Evolutionary conservation across 2,113 vertebrate species (phyloP).

Genomic region (Lethenteron camtschaticum): DNA sequence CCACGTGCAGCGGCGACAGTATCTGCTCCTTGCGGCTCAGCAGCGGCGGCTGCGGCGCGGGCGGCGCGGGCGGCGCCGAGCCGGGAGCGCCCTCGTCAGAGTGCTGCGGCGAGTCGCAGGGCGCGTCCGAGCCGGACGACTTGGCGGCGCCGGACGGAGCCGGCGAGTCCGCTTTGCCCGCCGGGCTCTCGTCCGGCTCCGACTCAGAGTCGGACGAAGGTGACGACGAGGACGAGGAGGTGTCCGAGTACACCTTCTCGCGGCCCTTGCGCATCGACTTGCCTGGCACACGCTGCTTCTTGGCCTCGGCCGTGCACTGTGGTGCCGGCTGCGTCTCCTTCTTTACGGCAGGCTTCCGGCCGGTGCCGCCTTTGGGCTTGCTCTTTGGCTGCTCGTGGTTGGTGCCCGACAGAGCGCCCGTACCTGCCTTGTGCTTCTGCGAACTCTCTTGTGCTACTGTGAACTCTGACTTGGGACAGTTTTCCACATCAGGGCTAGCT

Average conservation of each 20-base stretch:
- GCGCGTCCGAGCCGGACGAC: too few relatives aligned
- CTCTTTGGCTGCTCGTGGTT: conserved; percentile 44
- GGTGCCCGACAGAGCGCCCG: not conserved
- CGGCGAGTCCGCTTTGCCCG: not conserved
- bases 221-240: conserved; percentile 29
- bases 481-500: conserved; percentile 42
- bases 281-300: conserved; percentile 51
- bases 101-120: too few relatives aligned
- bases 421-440: not conserved
- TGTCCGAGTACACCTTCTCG: conserved; percentile 79
- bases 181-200: conserved; percentile 75
- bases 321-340: conserved; percentile 78
- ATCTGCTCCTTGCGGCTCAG: too few relatives aligned
- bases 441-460: too few relatives aligned
- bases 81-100: too few relatives aligned
- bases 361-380: conserved; percentile 59
- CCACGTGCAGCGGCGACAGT: too few relatives aligned
- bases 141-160: too few relatives aligned
- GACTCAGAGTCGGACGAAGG: conserved; percentile 39
- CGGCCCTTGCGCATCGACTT: conserved; percentile 73
- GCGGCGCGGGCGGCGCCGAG: too few relatives aligned
- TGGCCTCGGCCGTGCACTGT: conserved; percentile 47
- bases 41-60: too few relatives aligned
- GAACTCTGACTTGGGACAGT: not conserved
- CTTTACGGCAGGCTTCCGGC: conserved; percentile 65